phyloP scores from a whole-genome alignment of 2,888 invertebrate genomes.

The Cantharis rustica region DNA sequence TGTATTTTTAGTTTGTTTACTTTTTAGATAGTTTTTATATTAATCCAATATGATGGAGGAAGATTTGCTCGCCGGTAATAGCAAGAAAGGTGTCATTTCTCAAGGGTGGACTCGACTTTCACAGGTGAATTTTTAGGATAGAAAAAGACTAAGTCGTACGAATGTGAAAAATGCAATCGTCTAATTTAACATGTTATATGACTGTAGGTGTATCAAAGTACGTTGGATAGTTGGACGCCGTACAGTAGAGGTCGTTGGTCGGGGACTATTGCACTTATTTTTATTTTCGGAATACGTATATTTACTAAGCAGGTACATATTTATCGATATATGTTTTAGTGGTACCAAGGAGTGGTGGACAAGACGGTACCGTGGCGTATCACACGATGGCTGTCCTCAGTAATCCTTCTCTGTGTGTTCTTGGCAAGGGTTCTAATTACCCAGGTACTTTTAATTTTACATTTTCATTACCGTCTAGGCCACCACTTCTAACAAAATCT shows the following conservation, averaged over 20 bases:
- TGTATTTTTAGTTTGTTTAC: not conserved
- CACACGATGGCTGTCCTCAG: conserved; percentile 53
- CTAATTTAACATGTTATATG: conserved; percentile 4
- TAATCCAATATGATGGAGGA: conserved; percentile 64
- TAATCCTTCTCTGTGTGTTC: conserved; percentile 53
- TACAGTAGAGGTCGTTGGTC: conserved; percentile 81
- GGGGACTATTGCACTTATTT: conserved; percentile 70
- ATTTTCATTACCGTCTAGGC: conserved; percentile 28
- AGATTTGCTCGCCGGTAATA: conserved; percentile 65
- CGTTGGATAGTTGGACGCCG: conserved; percentile 86
- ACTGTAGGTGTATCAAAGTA: conserved; percentile 76
- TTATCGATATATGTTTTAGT: conserved; percentile 56
- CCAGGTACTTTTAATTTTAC: conserved; percentile 50
- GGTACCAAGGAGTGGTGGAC: conserved; percentile 59
- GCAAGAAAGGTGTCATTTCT: conserved; percentile 66
- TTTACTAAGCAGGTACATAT: conserved; percentile 75
- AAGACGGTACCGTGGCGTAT: conserved; percentile 57
- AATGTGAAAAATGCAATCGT: not conserved
- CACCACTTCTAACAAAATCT: conserved; percentile 34
- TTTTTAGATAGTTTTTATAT: conserved; percentile 20
- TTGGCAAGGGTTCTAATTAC: conserved; percentile 55
- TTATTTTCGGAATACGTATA: conserved; percentile 80
- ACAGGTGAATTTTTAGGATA: conserved; percentile 59
- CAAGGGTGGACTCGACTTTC: conserved; percentile 71
- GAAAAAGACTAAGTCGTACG: not conserved